Evolutionary conservation across 1,140 invertebrate species (phyloP).

Genomic region (Calliopsis andreniformis): DNA sequence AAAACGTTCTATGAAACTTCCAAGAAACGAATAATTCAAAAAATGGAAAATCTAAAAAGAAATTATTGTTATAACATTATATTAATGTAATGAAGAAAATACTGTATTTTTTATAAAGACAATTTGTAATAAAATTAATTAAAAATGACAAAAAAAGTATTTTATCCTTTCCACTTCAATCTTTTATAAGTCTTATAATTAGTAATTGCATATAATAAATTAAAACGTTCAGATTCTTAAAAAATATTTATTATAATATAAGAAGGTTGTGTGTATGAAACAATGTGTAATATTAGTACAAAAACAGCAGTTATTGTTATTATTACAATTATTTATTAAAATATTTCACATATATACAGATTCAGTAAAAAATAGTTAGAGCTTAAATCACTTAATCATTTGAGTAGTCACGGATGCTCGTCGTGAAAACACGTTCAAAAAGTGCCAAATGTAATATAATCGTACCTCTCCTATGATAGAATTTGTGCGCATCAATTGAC

Average conservation of each 20-base stretch:
- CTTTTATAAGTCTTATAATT: too few species aligned
- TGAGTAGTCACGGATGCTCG: too few species aligned
- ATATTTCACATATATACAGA: slow-evolving; percentile 55
- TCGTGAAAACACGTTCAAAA: too few species aligned
- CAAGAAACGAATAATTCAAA: background rate
- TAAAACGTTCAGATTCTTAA: slow-evolving; percentile 16
- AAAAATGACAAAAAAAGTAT: too few species aligned
- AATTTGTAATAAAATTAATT: background rate
- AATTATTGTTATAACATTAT: background rate
- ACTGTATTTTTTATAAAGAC: background rate
- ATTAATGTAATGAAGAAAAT: background rate
- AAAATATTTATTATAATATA: slow-evolving; percentile 64
- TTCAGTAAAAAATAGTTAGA: slow-evolving; percentile 48
- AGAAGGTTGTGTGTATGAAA: too few species aligned
- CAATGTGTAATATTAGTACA: too few species aligned
- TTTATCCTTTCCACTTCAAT: too few species aligned
- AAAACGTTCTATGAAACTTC: background rate
- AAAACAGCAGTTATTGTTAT: too few species aligned
- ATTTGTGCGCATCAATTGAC: too few species aligned
- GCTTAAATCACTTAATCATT: slow-evolving; percentile 37
- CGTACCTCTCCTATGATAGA: too few species aligned
- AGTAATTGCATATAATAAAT: background rate
- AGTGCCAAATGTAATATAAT: too few species aligned
- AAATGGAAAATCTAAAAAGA: slow-evolving; percentile 10
- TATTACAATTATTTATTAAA: too few species aligned